phyloP scores from a whole-genome alignment of 2,888 invertebrate genomes.

The Ariolimax columbianus region DNA sequence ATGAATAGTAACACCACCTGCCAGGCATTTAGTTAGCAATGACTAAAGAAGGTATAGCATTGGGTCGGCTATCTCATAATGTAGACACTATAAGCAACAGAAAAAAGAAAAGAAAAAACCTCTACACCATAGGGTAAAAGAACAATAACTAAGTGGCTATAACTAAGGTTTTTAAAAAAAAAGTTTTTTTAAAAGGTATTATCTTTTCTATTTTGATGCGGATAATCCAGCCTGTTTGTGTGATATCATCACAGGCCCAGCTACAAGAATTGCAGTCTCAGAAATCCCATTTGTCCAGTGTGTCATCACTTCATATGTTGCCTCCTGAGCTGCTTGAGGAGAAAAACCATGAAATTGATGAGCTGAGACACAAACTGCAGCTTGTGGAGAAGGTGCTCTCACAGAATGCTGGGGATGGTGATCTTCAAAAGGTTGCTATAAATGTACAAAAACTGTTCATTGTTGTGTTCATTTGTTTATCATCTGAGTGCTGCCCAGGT shows the following conservation, averaged over 20 bases:
- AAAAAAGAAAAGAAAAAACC: too few species aligned
- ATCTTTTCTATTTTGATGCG: too few species aligned
- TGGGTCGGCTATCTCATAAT: too few species aligned
- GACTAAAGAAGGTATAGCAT: too few species aligned
- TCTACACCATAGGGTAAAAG: too few species aligned
- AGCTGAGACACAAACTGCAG: slow-evolving; percentile 42
- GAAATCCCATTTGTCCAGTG: slow-evolving; percentile 29
- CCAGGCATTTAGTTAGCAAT: too few species aligned
- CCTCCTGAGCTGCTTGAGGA: slow-evolving; percentile 76
- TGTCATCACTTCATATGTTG: slow-evolving; percentile 53
- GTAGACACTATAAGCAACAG: too few species aligned
- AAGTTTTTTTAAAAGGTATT: too few species aligned
- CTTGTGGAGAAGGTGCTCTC: slow-evolving; percentile 28
- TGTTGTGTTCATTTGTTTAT: neutral
- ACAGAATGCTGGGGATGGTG: slow-evolving; percentile 4
- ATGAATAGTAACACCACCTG: too few species aligned
- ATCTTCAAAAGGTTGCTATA: slow-evolving; percentile 8
- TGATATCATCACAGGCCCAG: slow-evolving; percentile 16
- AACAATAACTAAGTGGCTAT: too few species aligned
- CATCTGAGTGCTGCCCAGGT: too few species aligned
- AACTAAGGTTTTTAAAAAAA: too few species aligned
- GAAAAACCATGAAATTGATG: slow-evolving; percentile 69
- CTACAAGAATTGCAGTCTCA: slow-evolving; percentile 42
- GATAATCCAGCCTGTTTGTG: neutral
- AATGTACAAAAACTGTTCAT: neutral